Evolutionary conservation across 2,797 vertebrate genomes (phyloP).

Genomic region (Galago senegalensis): DNA sequence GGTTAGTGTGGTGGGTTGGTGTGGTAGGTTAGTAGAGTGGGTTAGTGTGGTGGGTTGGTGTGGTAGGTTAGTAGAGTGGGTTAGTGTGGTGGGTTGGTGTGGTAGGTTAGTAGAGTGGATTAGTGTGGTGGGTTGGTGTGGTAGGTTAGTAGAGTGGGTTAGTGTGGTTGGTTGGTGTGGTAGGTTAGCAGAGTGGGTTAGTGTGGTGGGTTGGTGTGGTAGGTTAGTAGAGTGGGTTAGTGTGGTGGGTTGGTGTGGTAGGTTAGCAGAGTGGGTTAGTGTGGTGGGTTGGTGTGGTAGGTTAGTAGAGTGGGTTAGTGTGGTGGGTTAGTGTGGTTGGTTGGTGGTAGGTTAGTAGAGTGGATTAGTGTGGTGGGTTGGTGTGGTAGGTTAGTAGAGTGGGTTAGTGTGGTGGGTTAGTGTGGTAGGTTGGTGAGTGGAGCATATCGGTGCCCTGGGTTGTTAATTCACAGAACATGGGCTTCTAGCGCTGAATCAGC

Average conservation of each 20-base stretch:
- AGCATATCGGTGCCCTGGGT: no score
- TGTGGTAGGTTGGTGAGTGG: neutral
- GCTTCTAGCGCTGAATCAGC: neutral
- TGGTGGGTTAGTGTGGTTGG: no score
- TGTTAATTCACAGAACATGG: neutral
- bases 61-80: neutral
- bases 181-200: neutral
- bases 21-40: no score
- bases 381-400: neutral
- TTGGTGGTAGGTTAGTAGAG: neutral
- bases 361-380: neutral
- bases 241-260: neutral
- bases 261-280: neutral
- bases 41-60: no score
- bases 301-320: neutral
- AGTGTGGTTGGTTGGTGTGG: neutral
- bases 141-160: neutral
- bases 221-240: neutral
- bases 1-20: no score
- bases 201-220: neutral
- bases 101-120: neutral
- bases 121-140: neutral
- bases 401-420: rapidly evolving
- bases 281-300: neutral
- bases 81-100: neutral